These are phyloP conservation scores for Sebastes glaucus DNA, from an alignment of 2,797 vertebrate species.

Conservation along the genomic window DNA sequence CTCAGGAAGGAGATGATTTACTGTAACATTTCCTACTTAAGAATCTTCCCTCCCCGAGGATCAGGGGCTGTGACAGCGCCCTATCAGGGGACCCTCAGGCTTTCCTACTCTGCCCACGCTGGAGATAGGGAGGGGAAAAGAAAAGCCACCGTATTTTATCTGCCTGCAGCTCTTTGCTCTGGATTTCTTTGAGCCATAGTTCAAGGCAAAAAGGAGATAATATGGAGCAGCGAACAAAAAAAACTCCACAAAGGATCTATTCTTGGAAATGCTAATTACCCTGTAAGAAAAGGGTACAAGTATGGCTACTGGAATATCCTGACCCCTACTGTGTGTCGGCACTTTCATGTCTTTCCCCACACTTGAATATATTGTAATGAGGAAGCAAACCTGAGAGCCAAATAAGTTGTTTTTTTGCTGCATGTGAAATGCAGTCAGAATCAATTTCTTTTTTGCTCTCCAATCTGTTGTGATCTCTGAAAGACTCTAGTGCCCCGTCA, in stretches of 20 bases:
- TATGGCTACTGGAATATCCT: constrained; percentile 28
- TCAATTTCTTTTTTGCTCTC: neutral
- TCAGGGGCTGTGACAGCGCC: constrained; percentile 31
- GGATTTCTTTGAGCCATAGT: constrained; percentile 61
- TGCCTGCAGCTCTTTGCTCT: constrained; percentile 62
- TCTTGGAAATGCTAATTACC: constrained; percentile 68
- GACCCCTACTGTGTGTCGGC: constrained; percentile 26
- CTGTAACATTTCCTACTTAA: constrained; percentile 8
- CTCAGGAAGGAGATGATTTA: constrained; percentile 23
- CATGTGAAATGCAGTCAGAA: neutral
- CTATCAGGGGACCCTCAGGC: constrained; percentile 60
- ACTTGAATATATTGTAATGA: neutral
- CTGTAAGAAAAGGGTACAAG: constrained; percentile 11
- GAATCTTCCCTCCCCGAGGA: constrained; percentile 30
- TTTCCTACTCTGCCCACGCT: constrained; percentile 45
- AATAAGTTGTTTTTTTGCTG: neutral
- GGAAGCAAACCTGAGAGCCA: neutral
- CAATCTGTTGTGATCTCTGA: neutral
- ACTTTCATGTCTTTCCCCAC: constrained; percentile 4
- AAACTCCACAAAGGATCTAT: constrained; percentile 60
- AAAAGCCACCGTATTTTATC: constrained; percentile 34
- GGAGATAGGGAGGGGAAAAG: neutral
- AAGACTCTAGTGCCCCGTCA: neutral
- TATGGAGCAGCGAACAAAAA: constrained; percentile 54
- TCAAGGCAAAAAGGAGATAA: constrained; percentile 62